phyloP scores from a whole-genome alignment of 2,113 vertebrate species.

The Silurus glanis region DNA sequence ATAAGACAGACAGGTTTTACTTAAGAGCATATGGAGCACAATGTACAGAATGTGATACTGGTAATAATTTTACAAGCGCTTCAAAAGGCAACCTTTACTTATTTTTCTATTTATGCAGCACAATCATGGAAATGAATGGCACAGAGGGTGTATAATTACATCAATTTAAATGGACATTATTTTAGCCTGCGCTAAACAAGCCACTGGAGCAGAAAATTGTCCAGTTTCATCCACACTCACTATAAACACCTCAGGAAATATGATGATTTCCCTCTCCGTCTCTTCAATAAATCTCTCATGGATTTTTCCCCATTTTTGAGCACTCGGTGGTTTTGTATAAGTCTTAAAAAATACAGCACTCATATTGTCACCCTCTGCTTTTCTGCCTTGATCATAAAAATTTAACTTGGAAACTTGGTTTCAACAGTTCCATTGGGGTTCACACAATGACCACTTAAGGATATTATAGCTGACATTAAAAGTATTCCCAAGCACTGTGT shows the following conservation, averaged over 20 bases:
- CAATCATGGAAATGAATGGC: constrained; percentile 70
- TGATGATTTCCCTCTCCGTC: constrained; percentile 42
- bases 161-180: constrained; percentile 81
- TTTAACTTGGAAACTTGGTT: background rate
- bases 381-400: background rate
- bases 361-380: background rate
- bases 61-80: constrained; percentile 21
- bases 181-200: constrained; percentile 78
- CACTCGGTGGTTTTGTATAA: constrained; percentile 4
- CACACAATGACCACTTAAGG: background rate
- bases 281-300: constrained; percentile 20
- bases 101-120: constrained; percentile 66
- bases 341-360: background rate
- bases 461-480: background rate
- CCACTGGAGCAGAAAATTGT: constrained; percentile 83
- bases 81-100: constrained; percentile 49
- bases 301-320: background rate
- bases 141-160: constrained; percentile 79
- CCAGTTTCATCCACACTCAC: constrained; percentile 72
- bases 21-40: background rate
- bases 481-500: background rate
- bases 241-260: constrained; percentile 66
- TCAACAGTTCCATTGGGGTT: background rate
- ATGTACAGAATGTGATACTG: constrained; percentile 1
- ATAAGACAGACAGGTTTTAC: background rate